Percentiles rank a stretch among this genome's conserved stretches.
These are phyloP conservation scores for Bryconaethiops microstoma DNA, from an alignment of 2,797 vertebrate genomes.

Conservation along the genomic window DNA sequence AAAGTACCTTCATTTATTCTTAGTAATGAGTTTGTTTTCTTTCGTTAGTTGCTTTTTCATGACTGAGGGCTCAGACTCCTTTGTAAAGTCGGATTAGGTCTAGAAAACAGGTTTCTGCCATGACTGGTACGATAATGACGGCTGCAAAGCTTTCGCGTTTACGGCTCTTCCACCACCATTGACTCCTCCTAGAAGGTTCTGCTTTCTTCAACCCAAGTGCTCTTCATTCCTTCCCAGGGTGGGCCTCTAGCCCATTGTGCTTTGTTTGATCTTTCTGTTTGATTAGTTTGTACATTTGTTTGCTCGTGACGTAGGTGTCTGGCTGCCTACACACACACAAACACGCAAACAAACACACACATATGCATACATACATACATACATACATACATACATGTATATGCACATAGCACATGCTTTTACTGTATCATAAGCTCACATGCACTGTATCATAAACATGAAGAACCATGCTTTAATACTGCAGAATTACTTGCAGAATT, in stretches of 20 bases:
- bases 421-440: background rate
- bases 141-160: too few species aligned
- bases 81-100: too few species aligned
- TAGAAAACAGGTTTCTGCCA: too few species aligned
- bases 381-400: background rate
- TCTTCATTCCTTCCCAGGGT: background rate
- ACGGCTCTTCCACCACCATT: background rate
- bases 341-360: too few species aligned
- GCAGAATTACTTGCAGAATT: background rate
- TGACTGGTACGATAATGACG: too few species aligned
- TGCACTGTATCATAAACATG: too few species aligned
- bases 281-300: background rate
- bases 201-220: background rate
- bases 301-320: background rate
- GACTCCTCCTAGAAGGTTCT: background rate
- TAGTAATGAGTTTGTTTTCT: too few species aligned
- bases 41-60: too few species aligned
- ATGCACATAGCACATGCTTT: background rate
- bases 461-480: too few species aligned
- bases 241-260: background rate
- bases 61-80: too few species aligned
- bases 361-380: background rate
- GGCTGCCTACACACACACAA: background rate
- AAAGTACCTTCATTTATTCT: too few species aligned
- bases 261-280: background rate